Base-by-base conservation (phyloP, 35 echinoderm and acorn worm genomes). In the Apostichopus parvimensis region DNA sequence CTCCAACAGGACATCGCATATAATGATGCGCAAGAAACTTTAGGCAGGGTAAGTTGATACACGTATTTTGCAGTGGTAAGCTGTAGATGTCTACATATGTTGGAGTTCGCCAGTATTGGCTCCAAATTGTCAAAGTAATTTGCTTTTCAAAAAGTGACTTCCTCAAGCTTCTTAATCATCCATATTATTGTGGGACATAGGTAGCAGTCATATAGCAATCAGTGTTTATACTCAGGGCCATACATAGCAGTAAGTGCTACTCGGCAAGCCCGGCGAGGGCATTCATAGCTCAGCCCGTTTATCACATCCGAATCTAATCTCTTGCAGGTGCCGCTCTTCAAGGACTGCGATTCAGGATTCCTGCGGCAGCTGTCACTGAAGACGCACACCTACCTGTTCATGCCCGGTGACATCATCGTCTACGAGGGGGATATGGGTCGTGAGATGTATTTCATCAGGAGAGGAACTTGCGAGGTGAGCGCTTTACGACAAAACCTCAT, bases 381-480 rank as follows among this genome's bases (percentile, higher is more conserved):
- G 93, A 96, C 95, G 6, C 97, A 99, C 53, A 82, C 93, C 0
- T 99, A 94, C 60, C 86, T 99, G 53, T 99, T 99, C 87, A 99
- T 92, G 76, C 97, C 97, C 6, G 97, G 97, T 8, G 97, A 99
- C 76, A 88, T 96, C 6, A 91, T 99, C 28, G 97, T 99, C 7
- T 99, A 99, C 82, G 87, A 96, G 80, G 97, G 97, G 21, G 97
- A 99, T 87, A 96, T 96, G 93, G 97, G 97, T 9, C 91, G 97
- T 9, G 97, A 99, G 79, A 99, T 99, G 97, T 99, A 99, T 89
- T 99, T 99, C 94, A 99, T 99, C 75, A 77, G 97, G 12, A 77
- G 97, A 77, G 97, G 97, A 23, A 99, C 97, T 11, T 99, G 97
- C 91, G 97, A 99, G 90, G 97, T 96, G 65, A 92, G 79, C 84